Conservation (phyloP, 1,140 invertebrate genomes). For the Drosophila truncata region DNA sequence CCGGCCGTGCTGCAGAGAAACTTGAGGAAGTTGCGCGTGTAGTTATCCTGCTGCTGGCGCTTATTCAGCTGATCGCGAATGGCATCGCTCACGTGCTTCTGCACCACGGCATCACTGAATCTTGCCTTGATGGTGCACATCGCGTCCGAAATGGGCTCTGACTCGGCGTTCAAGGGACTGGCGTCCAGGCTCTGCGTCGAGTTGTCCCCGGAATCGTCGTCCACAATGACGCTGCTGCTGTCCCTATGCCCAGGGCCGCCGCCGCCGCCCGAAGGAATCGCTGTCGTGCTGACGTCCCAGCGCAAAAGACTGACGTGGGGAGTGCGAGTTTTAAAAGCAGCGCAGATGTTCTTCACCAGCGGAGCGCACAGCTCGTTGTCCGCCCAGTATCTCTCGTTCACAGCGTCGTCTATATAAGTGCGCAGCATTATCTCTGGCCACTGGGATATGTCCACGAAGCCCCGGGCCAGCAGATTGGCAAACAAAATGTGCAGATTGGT, state of each 20-base stretch:
- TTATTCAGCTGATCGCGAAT: slow-evolving; percentile 95
- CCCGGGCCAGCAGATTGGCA: slow-evolving; percentile 93
- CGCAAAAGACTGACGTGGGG: slow-evolving; percentile 88
- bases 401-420: slow-evolving; percentile 97
- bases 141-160: slow-evolving; percentile 55
- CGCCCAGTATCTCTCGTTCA: slow-evolving; percentile 96
- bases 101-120: slow-evolving; percentile 90
- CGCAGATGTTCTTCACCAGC: slow-evolving; percentile 96
- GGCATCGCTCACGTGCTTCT: slow-evolving; percentile 93
- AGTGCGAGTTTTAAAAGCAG: slow-evolving; percentile 94
- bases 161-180: slow-evolving; percentile 58
- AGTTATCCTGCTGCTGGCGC: slow-evolving; percentile 93
- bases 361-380: slow-evolving; percentile 96
- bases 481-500: slow-evolving; percentile 93
- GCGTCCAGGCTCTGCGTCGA: slow-evolving; percentile 71
- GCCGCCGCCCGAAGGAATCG: slow-evolving; percentile 32
- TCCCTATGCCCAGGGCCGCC: slow-evolving; percentile 80
- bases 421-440: slow-evolving; percentile 93
- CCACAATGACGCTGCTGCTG: slow-evolving; percentile 81
- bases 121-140: slow-evolving; percentile 85
- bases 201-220: slow-evolving; percentile 87
- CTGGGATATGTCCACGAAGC: slow-evolving; percentile 91
- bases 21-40: slow-evolving; percentile 95
- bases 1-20: slow-evolving; percentile 94
- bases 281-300: slow-evolving; percentile 87